These are phyloP conservation scores for Dolichopus griseipennis DNA, from an alignment of 2,888 invertebrate species.

Conservation along the genomic window DNA sequence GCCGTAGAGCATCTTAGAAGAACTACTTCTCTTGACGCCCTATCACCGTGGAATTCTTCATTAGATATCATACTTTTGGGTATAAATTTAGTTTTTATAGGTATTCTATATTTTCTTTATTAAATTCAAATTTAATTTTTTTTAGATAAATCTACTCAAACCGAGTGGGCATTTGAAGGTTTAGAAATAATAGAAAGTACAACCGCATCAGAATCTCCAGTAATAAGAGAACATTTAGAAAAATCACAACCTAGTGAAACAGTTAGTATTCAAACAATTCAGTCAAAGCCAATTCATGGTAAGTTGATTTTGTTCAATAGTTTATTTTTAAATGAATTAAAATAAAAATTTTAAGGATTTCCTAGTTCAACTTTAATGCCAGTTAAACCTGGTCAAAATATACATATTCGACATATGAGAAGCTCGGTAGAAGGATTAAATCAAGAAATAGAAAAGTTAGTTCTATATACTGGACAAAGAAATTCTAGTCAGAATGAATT, in stretches of 20 bases:
- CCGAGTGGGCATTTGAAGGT: constrained; percentile 37
- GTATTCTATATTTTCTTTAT: not conserved
- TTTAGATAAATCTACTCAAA: constrained; percentile 75
- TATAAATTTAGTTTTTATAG: not conserved
- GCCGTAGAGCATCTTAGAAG: constrained; percentile 41
- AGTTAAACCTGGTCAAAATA: constrained; percentile 9
- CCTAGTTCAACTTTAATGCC: constrained; percentile 2
- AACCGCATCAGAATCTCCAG: constrained; percentile 23
- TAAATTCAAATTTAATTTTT: constrained; percentile 21
- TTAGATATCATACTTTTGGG: not conserved
- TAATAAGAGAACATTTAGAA: constrained; percentile 50
- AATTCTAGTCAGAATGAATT: constrained; percentile 28
- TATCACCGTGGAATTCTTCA: constrained; percentile 39
- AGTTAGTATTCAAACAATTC: constrained; percentile 25
- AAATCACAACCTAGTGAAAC: constrained; percentile 47
- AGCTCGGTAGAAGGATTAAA: constrained; percentile 81
- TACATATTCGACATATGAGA: constrained; percentile 56
- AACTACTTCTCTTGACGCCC: constrained; percentile 69
- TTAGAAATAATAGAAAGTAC: constrained; percentile 7
- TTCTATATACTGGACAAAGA: constrained; percentile 47
- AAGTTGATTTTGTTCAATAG: not conserved
- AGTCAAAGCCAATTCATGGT: constrained; percentile 23
- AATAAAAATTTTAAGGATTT: not conserved
- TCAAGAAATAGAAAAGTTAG: constrained; percentile 76
- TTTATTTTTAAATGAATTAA: too few relatives aligned